Base-by-base conservation (phyloP, 2,888 invertebrate species). In the Pocota personata region DNA sequence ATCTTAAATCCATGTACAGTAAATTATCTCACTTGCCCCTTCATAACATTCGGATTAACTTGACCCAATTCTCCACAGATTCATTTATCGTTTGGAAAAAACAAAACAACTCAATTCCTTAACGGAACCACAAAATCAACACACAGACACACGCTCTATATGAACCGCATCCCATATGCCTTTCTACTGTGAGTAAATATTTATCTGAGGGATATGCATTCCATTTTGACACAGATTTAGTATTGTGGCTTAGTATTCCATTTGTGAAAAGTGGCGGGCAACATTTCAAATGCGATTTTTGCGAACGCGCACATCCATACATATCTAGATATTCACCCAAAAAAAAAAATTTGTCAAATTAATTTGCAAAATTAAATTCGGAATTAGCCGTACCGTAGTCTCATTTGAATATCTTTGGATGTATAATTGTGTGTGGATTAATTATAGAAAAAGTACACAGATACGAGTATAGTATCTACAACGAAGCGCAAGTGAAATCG, bases 1-100 rank as follows among this genome's bases (percentile, higher is more conserved):
- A 21, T 52, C 27, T 14, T 1, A 3, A 30, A 14, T 60, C 5
- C 7, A n/a, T n/a, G n/a, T 14, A 32, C 12, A 57, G 19, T 10
- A 35, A 24, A 48, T 35, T 27, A 58, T 58, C 37, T 27, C 5
- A 4, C 48, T 21, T 21, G 21, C 16, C 35, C n/a, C 19, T 52
- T 3, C 27, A 37, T 16, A 12, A 16, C 27, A 40, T 21, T 52
- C 32, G 21, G 14, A 50, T 52, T 40, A 60, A 67, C 60, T 77
- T 69, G 77, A 69, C 77, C 77, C 77, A 69, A 77, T 77, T 77
- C 60, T 57, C 60, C 50, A 57, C 35, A 46, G 46, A 77, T 40
- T 67, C 32, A 12, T 43, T 19, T 24, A 48, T 48, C 32, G 24
- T 24, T 43, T 19, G 57, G 43, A 21, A 58, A 67, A 76, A 64